phyloP scores from a whole-genome alignment of 1,140 invertebrate genomes.

The Lepeophtheirus salmonis region DNA sequence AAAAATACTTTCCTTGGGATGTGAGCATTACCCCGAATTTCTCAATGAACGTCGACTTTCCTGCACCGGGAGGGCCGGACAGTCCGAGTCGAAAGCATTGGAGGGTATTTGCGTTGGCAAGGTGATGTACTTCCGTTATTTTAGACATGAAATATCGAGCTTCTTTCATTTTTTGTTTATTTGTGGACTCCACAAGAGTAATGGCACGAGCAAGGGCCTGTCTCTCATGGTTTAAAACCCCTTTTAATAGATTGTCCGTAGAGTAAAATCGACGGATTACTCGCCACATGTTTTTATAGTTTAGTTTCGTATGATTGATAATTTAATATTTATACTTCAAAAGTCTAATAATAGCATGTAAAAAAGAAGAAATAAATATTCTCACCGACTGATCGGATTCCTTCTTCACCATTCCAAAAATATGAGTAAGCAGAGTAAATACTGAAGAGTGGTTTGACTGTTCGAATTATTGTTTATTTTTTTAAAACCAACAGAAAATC shows the following conservation, averaged over 20 bases:
- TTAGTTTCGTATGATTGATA: too few species aligned
- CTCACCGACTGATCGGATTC: too few species aligned
- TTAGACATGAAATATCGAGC: conserved; percentile 30
- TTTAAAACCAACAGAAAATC: too few species aligned
- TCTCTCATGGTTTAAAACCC: conserved; percentile 26
- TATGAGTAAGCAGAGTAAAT: too few species aligned
- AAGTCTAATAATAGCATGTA: too few species aligned
- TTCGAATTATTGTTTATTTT: too few species aligned
- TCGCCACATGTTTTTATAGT: too few species aligned
- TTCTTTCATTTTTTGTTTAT: conserved; percentile 29
- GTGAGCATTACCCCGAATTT: conserved; percentile 37
- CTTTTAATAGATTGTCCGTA: conserved; percentile 24
- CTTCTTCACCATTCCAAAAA: too few species aligned
- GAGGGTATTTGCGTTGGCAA: background rate
- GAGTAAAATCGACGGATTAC: background rate
- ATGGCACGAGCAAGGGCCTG: conserved; percentile 32
- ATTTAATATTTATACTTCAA: too few species aligned
- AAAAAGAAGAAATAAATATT: too few species aligned
- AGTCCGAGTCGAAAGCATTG: conserved; percentile 27
- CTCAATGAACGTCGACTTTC: conserved; percentile 45
- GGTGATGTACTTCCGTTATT: conserved; percentile 27
- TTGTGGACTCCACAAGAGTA: conserved; percentile 36
- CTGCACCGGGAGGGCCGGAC: conserved; percentile 41
- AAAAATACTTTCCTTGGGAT: background rate
- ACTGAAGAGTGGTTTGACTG: too few species aligned